Evolutionary conservation across 2,113 vertebrate genomes (phyloP).

Genomic region (Todiramphus saurophagus): DNA sequence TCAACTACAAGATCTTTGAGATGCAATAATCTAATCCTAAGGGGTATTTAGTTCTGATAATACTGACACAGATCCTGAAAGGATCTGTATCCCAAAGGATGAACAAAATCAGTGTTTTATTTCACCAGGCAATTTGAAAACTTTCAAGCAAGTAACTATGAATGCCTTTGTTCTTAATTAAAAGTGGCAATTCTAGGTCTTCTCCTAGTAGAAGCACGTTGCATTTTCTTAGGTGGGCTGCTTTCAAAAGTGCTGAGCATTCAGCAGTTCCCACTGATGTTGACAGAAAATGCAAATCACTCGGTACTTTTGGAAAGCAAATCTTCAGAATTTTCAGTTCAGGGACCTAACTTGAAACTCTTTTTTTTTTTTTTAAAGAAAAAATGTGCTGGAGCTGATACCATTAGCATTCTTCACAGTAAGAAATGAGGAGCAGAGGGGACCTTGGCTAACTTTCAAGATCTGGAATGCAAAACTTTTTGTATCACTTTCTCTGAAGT

Average conservation of each 20-base stretch:
- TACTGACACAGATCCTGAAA: background rate
- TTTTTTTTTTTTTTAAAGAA: background rate
- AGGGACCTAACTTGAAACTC: background rate
- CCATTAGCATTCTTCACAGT: background rate
- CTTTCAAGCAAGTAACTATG: conserved; percentile 14
- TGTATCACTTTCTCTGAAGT: background rate
- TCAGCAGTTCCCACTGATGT: conserved; percentile 30
- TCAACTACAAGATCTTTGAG: background rate
- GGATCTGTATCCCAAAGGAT: background rate
- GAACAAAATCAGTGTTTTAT: conserved; percentile 37
- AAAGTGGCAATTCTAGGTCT: conserved; percentile 58
- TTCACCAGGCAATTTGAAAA: conserved; percentile 21
- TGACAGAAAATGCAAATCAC: conserved; percentile 51
- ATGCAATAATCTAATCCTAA: background rate
- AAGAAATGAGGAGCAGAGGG: background rate
- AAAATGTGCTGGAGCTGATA: background rate
- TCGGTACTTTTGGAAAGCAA: background rate
- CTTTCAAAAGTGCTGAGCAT: conserved; percentile 17
- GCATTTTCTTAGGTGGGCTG: conserved; percentile 40
- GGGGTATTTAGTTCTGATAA: background rate
- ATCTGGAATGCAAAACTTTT: background rate
- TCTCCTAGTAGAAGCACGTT: background rate
- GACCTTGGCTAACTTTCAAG: background rate
- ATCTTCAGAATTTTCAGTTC: background rate
- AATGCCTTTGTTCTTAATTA: conserved; percentile 48